A percentile compares a stretch with the other conserved stretches of the same genome.
Conservation (phyloP, 2,888 invertebrate genomes). For the Dioctria linearis region DNA sequence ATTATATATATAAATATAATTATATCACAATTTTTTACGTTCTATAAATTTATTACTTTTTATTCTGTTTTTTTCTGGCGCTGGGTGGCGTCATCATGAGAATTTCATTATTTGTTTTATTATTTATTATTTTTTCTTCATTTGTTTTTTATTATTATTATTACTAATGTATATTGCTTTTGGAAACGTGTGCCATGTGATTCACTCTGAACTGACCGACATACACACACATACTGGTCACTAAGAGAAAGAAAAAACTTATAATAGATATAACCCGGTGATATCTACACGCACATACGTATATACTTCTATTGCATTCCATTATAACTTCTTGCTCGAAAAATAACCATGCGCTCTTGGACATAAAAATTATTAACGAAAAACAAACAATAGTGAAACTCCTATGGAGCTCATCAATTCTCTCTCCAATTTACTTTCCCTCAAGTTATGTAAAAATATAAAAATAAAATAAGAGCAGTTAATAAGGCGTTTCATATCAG, state of each 20-base stretch:
- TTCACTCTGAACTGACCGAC: background rate
- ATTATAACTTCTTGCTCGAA: constrained; percentile 1
- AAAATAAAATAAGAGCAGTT: no score
- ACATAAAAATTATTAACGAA: background rate
- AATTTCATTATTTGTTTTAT: constrained; percentile 12
- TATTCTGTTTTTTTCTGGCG: background rate
- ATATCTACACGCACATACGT: background rate
- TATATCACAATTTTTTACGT: constrained; percentile 57
- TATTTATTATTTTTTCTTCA: no score
- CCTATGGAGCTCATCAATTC: no score
- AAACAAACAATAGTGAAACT: no score
- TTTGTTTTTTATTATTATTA: no score
- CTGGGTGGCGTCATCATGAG: constrained; percentile 4
- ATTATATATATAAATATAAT: constrained; percentile 56
- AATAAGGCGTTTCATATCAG: no score
- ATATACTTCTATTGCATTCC: background rate
- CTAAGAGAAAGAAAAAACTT: background rate
- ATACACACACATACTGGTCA: constrained; percentile 19
- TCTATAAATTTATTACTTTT: constrained; percentile 48
- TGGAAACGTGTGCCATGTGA: constrained; percentile 25
- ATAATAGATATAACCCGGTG: constrained; percentile 1
- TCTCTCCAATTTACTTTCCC: background rate
- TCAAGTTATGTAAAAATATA: background rate
- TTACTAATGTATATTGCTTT: constrained; percentile 50
- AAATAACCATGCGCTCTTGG: constrained; percentile 3